Conservation (phyloP, 2,797 vertebrate genomes). For the Scleropages formosus region DNA sequence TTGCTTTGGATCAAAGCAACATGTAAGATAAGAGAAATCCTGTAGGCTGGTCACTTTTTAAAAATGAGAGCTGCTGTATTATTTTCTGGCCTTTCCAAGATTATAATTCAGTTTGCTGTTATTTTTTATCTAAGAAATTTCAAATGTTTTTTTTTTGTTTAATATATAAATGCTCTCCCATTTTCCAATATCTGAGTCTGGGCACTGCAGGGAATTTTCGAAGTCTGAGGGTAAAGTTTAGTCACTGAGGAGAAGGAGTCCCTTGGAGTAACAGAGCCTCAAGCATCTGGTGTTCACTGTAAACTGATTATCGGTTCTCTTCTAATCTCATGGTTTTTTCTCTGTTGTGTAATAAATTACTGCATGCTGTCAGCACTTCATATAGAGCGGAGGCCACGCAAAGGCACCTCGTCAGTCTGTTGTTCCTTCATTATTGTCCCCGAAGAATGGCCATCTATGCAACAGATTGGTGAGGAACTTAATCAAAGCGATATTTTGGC, state of each 20-base stretch:
- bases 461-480: too few species aligned
- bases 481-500: too few species aligned
- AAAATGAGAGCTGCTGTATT: too few species aligned
- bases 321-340: constrained; percentile 14
- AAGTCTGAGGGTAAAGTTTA: constrained; percentile 34
- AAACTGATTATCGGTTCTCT: constrained; percentile 38
- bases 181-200: constrained; percentile 18
- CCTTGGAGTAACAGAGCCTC: constrained; percentile 33
- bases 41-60: too few species aligned
- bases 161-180: background rate
- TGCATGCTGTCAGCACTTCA: background rate
- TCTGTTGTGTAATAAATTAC: background rate
- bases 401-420: background rate
- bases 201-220: constrained; percentile 45
- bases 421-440: background rate
- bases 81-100: too few species aligned
- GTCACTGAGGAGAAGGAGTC: constrained; percentile 16
- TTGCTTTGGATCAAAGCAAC: too few species aligned
- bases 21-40: too few species aligned
- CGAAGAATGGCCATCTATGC: background rate
- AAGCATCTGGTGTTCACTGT: constrained; percentile 47
- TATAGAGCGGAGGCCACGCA: too few species aligned
- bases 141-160: background rate
- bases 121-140: too few species aligned
- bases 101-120: too few species aligned